phyloP scores from a whole-genome alignment of 2,888 invertebrate species.

The Helleia helle region DNA sequence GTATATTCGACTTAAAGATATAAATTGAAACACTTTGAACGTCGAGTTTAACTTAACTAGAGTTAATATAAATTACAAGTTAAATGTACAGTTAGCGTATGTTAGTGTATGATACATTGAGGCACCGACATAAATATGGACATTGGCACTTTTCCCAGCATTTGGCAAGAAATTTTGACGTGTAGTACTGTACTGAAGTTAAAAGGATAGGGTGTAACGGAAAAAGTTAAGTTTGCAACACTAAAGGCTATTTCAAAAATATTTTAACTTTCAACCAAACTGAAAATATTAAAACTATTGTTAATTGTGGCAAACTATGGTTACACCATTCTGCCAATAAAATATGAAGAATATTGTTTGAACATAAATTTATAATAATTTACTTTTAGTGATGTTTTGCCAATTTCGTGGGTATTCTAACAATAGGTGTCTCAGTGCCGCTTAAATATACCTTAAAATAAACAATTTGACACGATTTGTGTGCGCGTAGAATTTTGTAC shows the following conservation, averaged over 20 bases:
- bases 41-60: slow-evolving; percentile 32
- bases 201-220: too few species aligned
- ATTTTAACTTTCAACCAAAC: too few species aligned
- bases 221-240: neutral
- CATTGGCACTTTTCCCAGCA: slow-evolving; percentile 6
- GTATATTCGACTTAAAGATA: slow-evolving; percentile 30
- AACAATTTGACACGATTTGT: neutral
- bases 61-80: slow-evolving; percentile 57
- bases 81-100: slow-evolving; percentile 44
- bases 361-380: too few species aligned
- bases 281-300: too few species aligned
- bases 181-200: neutral
- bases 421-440: slow-evolving; percentile 1
- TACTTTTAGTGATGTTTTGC: too few species aligned
- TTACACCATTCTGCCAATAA: too few species aligned
- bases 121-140: slow-evolving; percentile 38
- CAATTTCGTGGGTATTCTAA: neutral
- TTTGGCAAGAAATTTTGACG: slow-evolving; percentile 6
- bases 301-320: too few species aligned
- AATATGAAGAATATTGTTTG: too few species aligned
- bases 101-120: slow-evolving; percentile 48
- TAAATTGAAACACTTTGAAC: slow-evolving; percentile 47
- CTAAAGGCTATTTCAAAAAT: too few species aligned
- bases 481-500: slow-evolving; percentile 6
- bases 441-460: neutral